Evolutionary conservation across 2,797 vertebrate species (phyloP).

Genomic region (Nasua narica): DNA sequence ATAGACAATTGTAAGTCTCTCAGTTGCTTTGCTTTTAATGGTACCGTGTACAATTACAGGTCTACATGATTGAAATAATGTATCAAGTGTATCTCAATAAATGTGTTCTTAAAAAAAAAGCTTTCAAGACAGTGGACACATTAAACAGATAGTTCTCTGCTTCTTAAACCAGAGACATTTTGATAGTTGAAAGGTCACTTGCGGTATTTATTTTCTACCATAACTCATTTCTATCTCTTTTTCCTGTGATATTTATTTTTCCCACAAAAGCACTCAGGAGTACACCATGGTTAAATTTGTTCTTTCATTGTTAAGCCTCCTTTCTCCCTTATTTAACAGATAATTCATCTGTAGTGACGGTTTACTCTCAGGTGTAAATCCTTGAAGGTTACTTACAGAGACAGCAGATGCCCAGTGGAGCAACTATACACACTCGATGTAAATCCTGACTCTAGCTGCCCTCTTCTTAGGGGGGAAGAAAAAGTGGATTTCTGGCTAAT

Average conservation of each 20-base stretch:
- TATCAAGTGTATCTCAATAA: background rate
- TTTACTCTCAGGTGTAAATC: background rate
- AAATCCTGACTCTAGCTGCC: background rate
- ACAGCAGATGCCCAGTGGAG: rapidly evolving
- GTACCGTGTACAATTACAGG: background rate
- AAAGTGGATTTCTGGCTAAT: background rate
- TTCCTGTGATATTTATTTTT: background rate
- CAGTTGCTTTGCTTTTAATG: background rate
- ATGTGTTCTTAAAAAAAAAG: background rate
- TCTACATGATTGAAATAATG: background rate
- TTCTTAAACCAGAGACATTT: background rate
- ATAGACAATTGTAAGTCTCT: background rate
- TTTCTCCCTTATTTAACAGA: background rate
- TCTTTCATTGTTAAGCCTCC: background rate
- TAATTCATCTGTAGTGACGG: background rate
- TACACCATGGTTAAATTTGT: background rate
- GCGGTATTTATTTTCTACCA: background rate
- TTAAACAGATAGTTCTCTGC: background rate
- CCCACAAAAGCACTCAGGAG: background rate
- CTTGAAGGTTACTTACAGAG: background rate
- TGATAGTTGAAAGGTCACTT: background rate
- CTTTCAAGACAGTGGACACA: background rate
- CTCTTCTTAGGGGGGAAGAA: background rate
- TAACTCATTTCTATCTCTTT: background rate
- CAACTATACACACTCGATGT: background rate